Evolutionary conservation across 2,797 vertebrate species (phyloP).

Genomic region (Lutjanus campechanus): DNA sequence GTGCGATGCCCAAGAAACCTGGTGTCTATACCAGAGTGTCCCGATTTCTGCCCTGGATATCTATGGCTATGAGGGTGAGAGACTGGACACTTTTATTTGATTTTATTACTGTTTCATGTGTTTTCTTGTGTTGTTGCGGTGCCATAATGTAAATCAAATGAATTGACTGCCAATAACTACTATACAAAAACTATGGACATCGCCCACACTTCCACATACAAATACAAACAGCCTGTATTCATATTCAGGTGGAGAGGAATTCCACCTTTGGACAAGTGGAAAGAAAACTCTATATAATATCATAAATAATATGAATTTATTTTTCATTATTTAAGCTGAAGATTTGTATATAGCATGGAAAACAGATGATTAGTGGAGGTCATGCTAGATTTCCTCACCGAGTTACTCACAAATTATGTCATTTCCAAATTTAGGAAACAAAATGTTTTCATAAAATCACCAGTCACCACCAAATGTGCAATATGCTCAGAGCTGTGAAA

Average conservation of each 20-base stretch:
- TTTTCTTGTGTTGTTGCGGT: background rate
- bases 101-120: background rate
- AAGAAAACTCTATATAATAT: no score
- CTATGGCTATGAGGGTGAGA: constrained; percentile 91
- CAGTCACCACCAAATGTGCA: no score
- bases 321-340: background rate
- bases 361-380: background rate
- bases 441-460: background rate
- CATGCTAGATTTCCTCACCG: background rate
- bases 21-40: constrained; percentile 93
- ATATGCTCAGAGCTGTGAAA: background rate
- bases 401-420: background rate
- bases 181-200: background rate
- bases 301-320: no score
- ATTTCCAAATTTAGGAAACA: background rate
- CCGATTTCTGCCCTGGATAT: constrained; percentile 93
- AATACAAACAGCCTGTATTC: background rate
- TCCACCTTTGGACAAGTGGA: background rate
- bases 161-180: background rate
- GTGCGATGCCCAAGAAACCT: constrained; percentile 92
- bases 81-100: background rate
- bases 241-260: background rate
- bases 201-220: background rate
- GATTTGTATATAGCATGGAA: background rate
- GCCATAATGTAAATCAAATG: background rate